Evolutionary conservation across 1,140 invertebrate genomes (phyloP).

Genomic region (Scaptodrosophila lebanonensis): DNA sequence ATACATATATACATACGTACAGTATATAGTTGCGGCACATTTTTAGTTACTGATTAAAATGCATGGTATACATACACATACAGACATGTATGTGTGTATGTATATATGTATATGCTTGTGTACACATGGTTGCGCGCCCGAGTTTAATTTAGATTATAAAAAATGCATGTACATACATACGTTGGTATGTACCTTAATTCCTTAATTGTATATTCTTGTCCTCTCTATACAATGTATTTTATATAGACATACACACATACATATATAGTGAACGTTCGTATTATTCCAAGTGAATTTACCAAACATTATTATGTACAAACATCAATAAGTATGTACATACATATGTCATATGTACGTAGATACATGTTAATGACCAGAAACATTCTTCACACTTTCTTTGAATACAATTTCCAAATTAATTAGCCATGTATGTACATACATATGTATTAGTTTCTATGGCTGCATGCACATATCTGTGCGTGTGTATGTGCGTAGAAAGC

Average conservation of each 20-base stretch:
- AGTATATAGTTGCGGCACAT: too few species aligned
- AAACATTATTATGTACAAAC: not conserved
- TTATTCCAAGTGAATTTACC: slow-evolving; percentile 21
- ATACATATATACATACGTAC: too few species aligned
- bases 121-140: too few species aligned
- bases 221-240: too few species aligned
- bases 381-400: too few species aligned
- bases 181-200: slow-evolving; percentile 1
- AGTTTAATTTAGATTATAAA: too few species aligned
- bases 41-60: too few species aligned
- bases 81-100: not conserved
- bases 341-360: not conserved
- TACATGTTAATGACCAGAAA: not conserved
- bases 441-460: not conserved
- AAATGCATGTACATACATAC: slow-evolving; percentile 8
- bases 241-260: slow-evolving; percentile 7
- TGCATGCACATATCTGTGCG: not conserved
- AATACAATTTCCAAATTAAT: slow-evolving; percentile 23
- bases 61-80: not conserved
- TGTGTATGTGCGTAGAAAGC: not conserved
- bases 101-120: slow-evolving; percentile 9
- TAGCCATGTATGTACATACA: slow-evolving; percentile 3
- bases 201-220: not conserved
- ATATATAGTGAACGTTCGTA: slow-evolving; percentile 9
- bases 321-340: not conserved